Conservation (phyloP, 2,797 vertebrate genomes). For the Myiothlypis coronata region DNA sequence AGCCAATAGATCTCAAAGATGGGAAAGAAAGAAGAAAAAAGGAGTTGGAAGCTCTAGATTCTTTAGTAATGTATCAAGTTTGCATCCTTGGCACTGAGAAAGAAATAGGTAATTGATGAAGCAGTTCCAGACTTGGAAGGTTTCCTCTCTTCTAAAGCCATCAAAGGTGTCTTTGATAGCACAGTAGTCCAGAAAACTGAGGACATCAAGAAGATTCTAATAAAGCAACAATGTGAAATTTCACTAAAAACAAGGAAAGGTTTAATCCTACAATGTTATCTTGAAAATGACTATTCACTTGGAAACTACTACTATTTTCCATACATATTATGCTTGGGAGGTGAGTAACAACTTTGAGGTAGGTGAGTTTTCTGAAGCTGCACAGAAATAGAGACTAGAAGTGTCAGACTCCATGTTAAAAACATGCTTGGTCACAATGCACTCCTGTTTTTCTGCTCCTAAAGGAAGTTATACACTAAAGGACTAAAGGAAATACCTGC, state of each 20-base stretch:
- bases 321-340: background rate
- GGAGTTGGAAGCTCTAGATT: background rate
- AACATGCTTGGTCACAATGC: background rate
- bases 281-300: background rate
- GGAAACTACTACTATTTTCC: background rate
- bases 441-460: slow-evolving; percentile 11
- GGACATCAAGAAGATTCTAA: background rate
- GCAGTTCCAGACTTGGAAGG: background rate
- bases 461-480: slow-evolving; percentile 18
- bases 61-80: slow-evolving; percentile 18
- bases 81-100: background rate
- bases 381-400: background rate
- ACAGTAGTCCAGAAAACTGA: background rate
- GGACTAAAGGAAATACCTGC: slow-evolving; percentile 22
- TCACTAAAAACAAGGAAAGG: background rate
- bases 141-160: slow-evolving; percentile 31
- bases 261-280: background rate
- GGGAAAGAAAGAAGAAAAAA: background rate
- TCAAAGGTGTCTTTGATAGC: slow-evolving; percentile 40
- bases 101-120: slow-evolving; percentile 45
- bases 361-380: background rate
- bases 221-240: background rate
- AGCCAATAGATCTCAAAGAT: background rate
- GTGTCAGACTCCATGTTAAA: background rate
- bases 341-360: background rate